A percentile compares a stretch with the other conserved stretches of the same genome.
phyloP scores from a whole-genome alignment of 2,113 vertebrate genomes.

The Polyodon spathula region DNA sequence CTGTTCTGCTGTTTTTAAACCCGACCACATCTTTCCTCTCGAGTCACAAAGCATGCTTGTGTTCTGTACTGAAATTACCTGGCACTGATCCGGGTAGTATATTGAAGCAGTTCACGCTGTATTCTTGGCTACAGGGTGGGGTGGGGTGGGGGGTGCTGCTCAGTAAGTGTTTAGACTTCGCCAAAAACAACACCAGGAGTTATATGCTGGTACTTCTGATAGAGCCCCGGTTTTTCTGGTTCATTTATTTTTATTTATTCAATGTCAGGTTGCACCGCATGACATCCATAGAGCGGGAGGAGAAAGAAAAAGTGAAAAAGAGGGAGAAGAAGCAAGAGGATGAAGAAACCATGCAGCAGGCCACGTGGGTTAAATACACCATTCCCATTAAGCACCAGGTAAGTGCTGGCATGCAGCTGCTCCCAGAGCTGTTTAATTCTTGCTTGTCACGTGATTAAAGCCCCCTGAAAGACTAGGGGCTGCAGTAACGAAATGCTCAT shows the following conservation, averaged over 20 bases:
- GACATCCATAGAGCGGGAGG: conserved; percentile 93
- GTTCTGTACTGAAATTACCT: conserved; percentile 11
- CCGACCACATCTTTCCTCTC: conserved; percentile 14
- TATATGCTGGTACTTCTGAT: conserved; percentile 24
- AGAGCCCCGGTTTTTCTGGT: conserved; percentile 10
- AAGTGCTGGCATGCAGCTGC: background rate
- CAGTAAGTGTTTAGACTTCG: conserved; percentile 18
- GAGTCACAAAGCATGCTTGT: conserved; percentile 14
- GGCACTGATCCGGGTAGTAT: background rate
- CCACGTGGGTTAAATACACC: conserved; percentile 94
- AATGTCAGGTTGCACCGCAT: conserved; percentile 81
- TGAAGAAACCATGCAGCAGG: conserved; percentile 91
- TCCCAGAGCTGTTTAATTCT: background rate
- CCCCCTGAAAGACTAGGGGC: no score
- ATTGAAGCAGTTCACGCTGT: background rate
- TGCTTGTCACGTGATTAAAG: no score
- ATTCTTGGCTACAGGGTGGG: conserved; percentile 5
- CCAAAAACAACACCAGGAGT: conserved; percentile 28
- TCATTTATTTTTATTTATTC: background rate
- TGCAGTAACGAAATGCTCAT: no score
- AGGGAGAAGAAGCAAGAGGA: conserved; percentile 91
- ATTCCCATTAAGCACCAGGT: conserved; percentile 96
- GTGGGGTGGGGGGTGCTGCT: conserved; percentile 18
- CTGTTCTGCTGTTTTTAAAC: conserved; percentile 21
- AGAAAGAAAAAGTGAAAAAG: conserved; percentile 93